A percentile compares a stretch with the other conserved stretches of the same genome.
Evolutionary conservation across 2,797 vertebrate species (phyloP).

Genomic region (Botia kubotai): DNA sequence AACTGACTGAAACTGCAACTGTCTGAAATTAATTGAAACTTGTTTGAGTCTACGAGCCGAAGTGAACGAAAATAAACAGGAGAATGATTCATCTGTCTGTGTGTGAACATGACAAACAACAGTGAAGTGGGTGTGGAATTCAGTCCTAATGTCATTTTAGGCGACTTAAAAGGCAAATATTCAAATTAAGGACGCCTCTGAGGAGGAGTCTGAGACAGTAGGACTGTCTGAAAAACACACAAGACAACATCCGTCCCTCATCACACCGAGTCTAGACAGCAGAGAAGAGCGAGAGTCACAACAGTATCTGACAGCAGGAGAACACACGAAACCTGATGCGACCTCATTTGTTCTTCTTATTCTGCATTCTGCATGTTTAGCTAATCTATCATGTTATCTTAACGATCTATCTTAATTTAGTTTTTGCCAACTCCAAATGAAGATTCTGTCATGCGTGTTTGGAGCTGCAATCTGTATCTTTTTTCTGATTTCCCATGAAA

Average conservation of each 20-base stretch:
- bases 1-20: constrained; percentile 21
- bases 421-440: too few relatives aligned
- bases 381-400: too few relatives aligned
- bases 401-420: too few relatives aligned
- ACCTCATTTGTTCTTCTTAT: too few relatives aligned
- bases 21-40: constrained; percentile 57
- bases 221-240: not conserved
- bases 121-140: constrained; percentile 29
- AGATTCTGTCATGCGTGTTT: too few relatives aligned
- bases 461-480: too few relatives aligned
- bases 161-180: not conserved
- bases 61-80: constrained; percentile 45
- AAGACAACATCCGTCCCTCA: not conserved
- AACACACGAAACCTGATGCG: too few relatives aligned
- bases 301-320: too few relatives aligned
- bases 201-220: not conserved
- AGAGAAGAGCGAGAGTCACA: too few relatives aligned
- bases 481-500: too few relatives aligned
- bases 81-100: constrained; percentile 44
- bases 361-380: too few relatives aligned
- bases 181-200: constrained; percentile 6
- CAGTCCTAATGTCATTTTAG: constrained; percentile 1
- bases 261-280: too few relatives aligned
- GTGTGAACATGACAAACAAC: constrained; percentile 43
- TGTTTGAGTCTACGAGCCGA: constrained; percentile 47